Percentiles rank a stretch among this genome's conserved stretches.
Conservation (phyloP, 2,113 vertebrate genomes). For the Lagopus muta region DNA sequence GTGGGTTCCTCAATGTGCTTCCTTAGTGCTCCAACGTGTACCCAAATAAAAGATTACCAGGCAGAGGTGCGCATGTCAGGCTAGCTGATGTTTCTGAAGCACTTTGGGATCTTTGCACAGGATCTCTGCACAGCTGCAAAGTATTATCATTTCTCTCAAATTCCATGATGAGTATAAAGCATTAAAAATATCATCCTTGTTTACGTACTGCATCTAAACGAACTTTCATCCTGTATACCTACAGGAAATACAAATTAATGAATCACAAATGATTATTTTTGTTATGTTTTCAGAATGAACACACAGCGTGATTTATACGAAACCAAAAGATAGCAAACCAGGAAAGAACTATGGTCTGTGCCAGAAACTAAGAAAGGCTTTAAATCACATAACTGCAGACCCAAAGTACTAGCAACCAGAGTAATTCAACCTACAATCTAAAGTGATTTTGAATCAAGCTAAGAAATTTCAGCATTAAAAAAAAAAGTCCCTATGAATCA, state of each 20-base stretch:
- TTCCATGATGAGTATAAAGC: slow-evolving; percentile 46
- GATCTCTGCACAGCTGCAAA: slow-evolving; percentile 55
- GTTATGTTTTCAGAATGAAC: slow-evolving; percentile 44
- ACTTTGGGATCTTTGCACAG: slow-evolving; percentile 30
- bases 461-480: slow-evolving; percentile 30
- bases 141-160: slow-evolving; percentile 49
- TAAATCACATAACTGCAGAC: slow-evolving; percentile 52
- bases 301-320: slow-evolving; percentile 15
- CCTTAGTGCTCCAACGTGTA: slow-evolving; percentile 21
- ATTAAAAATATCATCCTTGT: slow-evolving; percentile 52
- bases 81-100: slow-evolving; percentile 46
- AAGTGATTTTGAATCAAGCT: slow-evolving; percentile 61
- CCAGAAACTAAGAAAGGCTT: slow-evolving; percentile 53
- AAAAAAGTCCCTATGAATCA: slow-evolving; percentile 12
- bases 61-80: background rate
- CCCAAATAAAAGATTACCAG: slow-evolving; percentile 7
- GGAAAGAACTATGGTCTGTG: background rate
- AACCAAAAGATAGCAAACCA: slow-evolving; percentile 25
- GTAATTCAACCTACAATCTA: slow-evolving; percentile 56
- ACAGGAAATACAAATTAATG: slow-evolving; percentile 62
- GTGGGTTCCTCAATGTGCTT: background rate
- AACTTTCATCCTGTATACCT: slow-evolving; percentile 25
- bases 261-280: slow-evolving; percentile 32
- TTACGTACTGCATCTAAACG: slow-evolving; percentile 60
- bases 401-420: slow-evolving; percentile 60